Conservation (phyloP, 2,797 vertebrate genomes). For the Momotus momota region DNA sequence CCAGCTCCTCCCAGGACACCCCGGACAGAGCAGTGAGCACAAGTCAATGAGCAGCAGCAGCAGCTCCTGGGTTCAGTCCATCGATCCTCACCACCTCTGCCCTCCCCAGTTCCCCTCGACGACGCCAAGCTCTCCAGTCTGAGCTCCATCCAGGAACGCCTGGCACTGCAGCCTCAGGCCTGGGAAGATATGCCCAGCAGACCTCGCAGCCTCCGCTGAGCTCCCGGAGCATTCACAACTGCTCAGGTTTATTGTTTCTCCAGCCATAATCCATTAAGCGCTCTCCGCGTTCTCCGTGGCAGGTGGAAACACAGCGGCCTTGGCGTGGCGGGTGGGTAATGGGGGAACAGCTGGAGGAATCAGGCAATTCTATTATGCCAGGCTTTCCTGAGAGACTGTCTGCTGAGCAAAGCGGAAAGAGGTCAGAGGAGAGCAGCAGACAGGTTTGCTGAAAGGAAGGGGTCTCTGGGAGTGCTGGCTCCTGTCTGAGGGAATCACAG, state of each 20-base stretch:
- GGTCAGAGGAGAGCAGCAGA: neutral
- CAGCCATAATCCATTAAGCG: neutral
- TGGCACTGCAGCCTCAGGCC: neutral
- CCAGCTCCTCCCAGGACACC: neutral
- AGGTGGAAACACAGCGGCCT: neutral
- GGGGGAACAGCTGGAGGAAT: neutral
- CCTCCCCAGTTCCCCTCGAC: neutral
- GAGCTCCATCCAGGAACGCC: neutral
- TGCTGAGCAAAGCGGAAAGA: neutral
- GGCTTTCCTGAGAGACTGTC: neutral
- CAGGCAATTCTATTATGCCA: neutral
- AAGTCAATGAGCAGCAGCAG: neutral
- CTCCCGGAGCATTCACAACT: neutral
- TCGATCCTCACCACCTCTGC: neutral
- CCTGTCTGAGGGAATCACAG: neutral
- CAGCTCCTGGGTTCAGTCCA: neutral
- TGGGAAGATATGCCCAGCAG: neutral
- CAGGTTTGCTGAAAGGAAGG: neutral
- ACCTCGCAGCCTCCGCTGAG: rapidly evolving
- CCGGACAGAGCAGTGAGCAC: neutral
- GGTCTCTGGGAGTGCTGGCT: neutral
- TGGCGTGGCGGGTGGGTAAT: neutral
- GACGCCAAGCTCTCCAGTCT: neutral
- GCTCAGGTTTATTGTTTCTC: neutral
- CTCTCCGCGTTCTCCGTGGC: neutral